Evolutionary conservation across 2,113 vertebrate species (phyloP).

Genomic region (Merops nubicus): DNA sequence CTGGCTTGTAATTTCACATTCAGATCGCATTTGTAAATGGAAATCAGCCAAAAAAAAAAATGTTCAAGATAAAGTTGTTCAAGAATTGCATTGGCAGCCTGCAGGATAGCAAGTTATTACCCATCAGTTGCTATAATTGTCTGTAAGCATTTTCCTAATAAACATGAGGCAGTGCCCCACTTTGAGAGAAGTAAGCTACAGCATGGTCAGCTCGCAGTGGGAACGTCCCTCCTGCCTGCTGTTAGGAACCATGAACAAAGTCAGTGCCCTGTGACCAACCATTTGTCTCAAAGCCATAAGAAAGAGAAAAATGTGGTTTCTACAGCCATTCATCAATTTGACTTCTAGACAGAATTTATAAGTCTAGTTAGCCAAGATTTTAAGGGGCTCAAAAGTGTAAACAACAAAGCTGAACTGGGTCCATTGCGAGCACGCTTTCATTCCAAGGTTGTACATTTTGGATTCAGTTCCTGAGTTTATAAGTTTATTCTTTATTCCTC

Average conservation of each 20-base stretch:
- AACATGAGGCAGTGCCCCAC: rapidly evolving
- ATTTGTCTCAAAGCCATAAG: background rate
- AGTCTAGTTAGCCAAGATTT: background rate
- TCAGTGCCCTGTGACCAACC: background rate
- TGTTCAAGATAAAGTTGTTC: background rate
- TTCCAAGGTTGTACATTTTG: background rate
- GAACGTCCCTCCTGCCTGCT: background rate
- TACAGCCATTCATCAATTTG: too few relatives aligned
- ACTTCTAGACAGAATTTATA: background rate
- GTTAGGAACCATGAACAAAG: background rate
- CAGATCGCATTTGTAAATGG: background rate
- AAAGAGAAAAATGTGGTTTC: background rate
- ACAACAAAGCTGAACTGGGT: background rate
- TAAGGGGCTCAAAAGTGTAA: background rate
- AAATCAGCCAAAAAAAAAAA: background rate
- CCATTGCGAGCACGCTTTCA: background rate
- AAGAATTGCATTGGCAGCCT: background rate
- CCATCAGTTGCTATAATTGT: background rate
- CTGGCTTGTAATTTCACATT: background rate
- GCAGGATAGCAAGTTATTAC: background rate
- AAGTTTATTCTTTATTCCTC: background rate
- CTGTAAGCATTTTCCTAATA: background rate
- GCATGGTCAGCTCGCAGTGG: rapidly evolving
- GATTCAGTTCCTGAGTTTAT: background rate
- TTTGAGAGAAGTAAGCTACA: background rate